Conservation (phyloP, 2,888 invertebrate species). For the Lamellibrachia satsuma region DNA sequence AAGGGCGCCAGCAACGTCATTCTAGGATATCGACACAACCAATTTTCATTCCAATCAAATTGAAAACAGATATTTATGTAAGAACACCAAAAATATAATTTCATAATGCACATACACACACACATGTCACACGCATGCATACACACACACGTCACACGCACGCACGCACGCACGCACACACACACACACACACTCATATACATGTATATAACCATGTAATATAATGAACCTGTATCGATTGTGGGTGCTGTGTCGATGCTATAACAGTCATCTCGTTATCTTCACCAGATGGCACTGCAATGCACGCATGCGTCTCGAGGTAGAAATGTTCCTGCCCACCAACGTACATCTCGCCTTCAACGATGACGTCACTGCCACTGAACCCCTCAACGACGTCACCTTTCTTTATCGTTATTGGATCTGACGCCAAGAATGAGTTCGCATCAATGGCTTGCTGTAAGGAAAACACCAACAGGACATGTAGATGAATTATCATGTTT, state of each 20-base stretch:
- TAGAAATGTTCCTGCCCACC: conserved; percentile 98
- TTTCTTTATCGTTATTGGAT: conserved; percentile 27
- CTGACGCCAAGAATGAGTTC: conserved; percentile 73
- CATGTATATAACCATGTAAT: background rate
- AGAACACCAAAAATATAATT: background rate
- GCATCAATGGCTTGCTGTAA: conserved; percentile 80
- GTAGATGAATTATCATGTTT: background rate
- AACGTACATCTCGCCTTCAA: conserved; percentile 81
- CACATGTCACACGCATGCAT: too few species aligned
- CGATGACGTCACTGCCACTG: conserved; percentile 75
- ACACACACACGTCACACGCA: too few species aligned
- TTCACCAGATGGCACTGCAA: conserved; percentile 73
- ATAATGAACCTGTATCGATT: background rate
- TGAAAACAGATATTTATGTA: background rate
- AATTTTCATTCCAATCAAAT: background rate
- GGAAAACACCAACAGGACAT: background rate
- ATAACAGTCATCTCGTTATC: conserved; percentile 87
- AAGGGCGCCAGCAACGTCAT: too few species aligned
- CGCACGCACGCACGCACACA: too few species aligned
- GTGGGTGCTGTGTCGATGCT: conserved; percentile 76
- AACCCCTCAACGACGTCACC: conserved; percentile 78
- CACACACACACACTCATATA: too few species aligned
- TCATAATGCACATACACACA: background rate
- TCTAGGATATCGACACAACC: too few species aligned
- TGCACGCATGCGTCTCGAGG: conserved; percentile 79